Conservation (phyloP, 1,140 invertebrate species). For the Pogonus chalceus region DNA sequence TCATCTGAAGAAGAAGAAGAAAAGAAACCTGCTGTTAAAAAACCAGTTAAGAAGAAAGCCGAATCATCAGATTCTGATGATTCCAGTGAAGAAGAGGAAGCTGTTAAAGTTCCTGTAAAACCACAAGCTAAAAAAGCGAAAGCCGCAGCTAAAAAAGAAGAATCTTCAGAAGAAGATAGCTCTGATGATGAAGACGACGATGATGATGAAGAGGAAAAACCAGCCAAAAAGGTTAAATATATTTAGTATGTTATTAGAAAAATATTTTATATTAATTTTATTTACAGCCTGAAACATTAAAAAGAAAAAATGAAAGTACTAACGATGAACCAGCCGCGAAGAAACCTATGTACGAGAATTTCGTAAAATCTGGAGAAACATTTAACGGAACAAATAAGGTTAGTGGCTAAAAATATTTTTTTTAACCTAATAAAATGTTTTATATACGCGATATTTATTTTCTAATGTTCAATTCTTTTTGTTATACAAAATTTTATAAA, state of each 20-base stretch:
- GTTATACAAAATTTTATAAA: not conserved
- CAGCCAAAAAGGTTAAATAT: conserved; percentile 15
- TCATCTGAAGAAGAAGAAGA: conserved; percentile 15
- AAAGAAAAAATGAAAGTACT: conserved; percentile 31
- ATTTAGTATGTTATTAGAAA: not conserved
- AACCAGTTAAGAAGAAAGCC: conserved; percentile 11
- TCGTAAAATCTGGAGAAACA: conserved; percentile 40
- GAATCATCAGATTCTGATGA: conserved; percentile 26
- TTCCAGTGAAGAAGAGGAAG: conserved; percentile 22
- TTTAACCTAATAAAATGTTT: not conserved
- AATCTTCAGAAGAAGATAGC: conserved; percentile 17
- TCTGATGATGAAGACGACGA: conserved; percentile 24
- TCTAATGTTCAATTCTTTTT: conserved; percentile 5
- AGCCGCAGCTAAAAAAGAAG: conserved; percentile 21
- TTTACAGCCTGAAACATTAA: conserved; percentile 8
- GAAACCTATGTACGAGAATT: conserved; percentile 43
- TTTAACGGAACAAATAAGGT: conserved; percentile 34
- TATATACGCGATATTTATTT: not conserved
- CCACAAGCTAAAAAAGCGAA: conserved; percentile 10
- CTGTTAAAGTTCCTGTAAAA: conserved; percentile 14
- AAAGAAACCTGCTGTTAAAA: conserved; percentile 12
- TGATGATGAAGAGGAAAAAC: conserved; percentile 17
- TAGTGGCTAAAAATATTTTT: conserved; percentile 16
- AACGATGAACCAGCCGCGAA: conserved; percentile 30
- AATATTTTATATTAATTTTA: conserved; percentile 1